Percentiles rank a stretch among this genome's conserved stretches.
phyloP scores from a whole-genome alignment of 2,888 invertebrate species.

The Polietes domitor region DNA sequence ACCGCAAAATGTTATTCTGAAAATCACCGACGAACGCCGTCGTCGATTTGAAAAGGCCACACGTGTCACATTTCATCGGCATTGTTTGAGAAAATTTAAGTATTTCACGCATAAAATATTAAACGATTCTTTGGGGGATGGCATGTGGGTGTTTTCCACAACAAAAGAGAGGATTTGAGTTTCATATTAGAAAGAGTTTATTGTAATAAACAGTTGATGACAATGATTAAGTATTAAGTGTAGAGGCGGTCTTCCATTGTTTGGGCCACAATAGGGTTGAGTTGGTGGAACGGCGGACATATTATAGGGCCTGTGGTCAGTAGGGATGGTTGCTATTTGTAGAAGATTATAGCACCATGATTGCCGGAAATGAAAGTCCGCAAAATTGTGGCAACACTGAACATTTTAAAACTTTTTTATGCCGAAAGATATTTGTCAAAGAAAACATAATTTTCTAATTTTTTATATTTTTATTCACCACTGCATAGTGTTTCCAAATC shows the following conservation, averaged over 20 bases:
- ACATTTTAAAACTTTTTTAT: too few relatives aligned
- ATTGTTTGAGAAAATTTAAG: conserved; percentile 40
- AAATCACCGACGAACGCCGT: conserved; percentile 47
- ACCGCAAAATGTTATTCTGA: conserved; percentile 75
- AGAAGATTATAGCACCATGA: too few relatives aligned
- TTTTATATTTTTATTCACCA: too few relatives aligned
- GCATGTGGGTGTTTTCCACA: conserved; percentile 36
- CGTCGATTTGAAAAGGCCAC: conserved; percentile 65
- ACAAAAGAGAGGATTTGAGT: background rate
- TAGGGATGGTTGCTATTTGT: too few relatives aligned
- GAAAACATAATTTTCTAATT: too few relatives aligned
- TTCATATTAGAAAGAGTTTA: conserved; percentile 12
- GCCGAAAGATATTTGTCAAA: too few relatives aligned
- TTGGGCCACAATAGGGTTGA: too few relatives aligned
- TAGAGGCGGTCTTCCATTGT: background rate
- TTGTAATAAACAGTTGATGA: conserved; percentile 4
- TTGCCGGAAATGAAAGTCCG: too few relatives aligned
- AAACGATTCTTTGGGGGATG: conserved; percentile 42
- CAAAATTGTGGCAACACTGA: too few relatives aligned
- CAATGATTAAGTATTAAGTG: background rate
- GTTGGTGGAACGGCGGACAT: too few relatives aligned
- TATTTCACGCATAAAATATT: conserved; percentile 55
- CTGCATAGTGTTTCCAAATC: too few relatives aligned
- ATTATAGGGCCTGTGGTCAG: too few relatives aligned
- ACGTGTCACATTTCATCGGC: conserved; percentile 69